Evolutionary conservation across 2,797 vertebrate genomes (phyloP), one percentile per base, ranked within the genome.

Genomic region (Sparidentex hasta): DNA sequence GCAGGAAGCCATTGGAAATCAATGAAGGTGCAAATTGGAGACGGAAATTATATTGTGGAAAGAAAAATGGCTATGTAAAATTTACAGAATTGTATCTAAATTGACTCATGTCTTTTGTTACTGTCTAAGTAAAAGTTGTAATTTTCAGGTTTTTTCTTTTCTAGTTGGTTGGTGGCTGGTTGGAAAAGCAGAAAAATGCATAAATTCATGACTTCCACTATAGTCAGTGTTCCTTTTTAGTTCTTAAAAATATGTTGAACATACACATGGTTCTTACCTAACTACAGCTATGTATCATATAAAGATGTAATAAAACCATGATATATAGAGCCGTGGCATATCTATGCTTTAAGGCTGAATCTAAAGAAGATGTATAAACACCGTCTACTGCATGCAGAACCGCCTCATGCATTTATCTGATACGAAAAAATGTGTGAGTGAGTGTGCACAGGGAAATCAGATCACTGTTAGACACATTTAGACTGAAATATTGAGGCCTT

Each of bases 401-500:
- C 17, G 43, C 61, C 70, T 65, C 80, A 70, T 83, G 48, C 73
- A 80, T 86, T 73, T 70, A 82, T 82, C 71, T 84, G 67, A 86
- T 81, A 76, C 74, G 59, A 25, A 71, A 44, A 69, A 80, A 33
- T 33, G 33, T 33, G 33, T 33, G 20, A n/a, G 11, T 48, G 38
- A 43, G 44, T 41, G 25, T 8, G n/a, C 1, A 21, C 46, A 64
- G 76, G 38, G 63, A 92, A 84, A 86, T 86, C 68, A 83, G 78
- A 88, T 88, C 78, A 55, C 29, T 80, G 75, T 57, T 54, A 5
- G 76, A 82, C 61, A 81, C 47, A 71, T 80, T 78, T 73, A 76
- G 76, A 76, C 55, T 86, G 87, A 92, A 88, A 86, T 91, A 93
- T 91, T 88, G 75, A 88, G 83, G 88, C 58, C 69, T 85, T 66